Conservation (phyloP, 2,888 invertebrate genomes). For the Aquatica leii region DNA sequence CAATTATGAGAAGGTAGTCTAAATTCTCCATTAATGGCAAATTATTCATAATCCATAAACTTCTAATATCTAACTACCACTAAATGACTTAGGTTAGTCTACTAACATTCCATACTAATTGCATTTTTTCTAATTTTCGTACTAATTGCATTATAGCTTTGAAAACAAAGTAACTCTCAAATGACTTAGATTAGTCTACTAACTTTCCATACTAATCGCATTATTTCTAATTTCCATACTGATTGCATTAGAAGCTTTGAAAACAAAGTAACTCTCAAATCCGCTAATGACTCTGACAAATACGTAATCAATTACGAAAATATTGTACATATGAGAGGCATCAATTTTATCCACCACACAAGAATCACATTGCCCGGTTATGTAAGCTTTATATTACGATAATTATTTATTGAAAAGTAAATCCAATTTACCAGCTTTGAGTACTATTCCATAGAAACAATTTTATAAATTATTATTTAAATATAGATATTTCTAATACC, state of each 20-base stretch:
- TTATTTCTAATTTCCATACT: too few relatives aligned
- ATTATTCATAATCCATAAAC: constrained; percentile 1
- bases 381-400: too few relatives aligned
- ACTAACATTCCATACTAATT: too few relatives aligned
- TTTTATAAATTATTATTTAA: too few relatives aligned
- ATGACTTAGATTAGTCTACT: constrained; percentile 5
- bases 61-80: too few relatives aligned
- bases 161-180: background rate
- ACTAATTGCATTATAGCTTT: background rate
- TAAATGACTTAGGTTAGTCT: too few relatives aligned
- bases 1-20: too few relatives aligned
- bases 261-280: constrained; percentile 7
- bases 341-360: background rate
- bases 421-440: background rate
- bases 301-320: constrained; percentile 4
- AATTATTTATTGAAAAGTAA: constrained; percentile 4
- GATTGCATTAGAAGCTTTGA: background rate
- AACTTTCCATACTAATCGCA: background rate
- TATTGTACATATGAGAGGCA: background rate
- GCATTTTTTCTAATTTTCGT: too few relatives aligned
- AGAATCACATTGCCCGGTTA: constrained; percentile 4
- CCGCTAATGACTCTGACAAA: constrained; percentile 1
- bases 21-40: background rate
- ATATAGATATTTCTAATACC: too few relatives aligned
- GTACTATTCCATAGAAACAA: background rate